Base-by-base conservation (phyloP, 2,888 invertebrate species). In the Eustalomyia histrio region DNA sequence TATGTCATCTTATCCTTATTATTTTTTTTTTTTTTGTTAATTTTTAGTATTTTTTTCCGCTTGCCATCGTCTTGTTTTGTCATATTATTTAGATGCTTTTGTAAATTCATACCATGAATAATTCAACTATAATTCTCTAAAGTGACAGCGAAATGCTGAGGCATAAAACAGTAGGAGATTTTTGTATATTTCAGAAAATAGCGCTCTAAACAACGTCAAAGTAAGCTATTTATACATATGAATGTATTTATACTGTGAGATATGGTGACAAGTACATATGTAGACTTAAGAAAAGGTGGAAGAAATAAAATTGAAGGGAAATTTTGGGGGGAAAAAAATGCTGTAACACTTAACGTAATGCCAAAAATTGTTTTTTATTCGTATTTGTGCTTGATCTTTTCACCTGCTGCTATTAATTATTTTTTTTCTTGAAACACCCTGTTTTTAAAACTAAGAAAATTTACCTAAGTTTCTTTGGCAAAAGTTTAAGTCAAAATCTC, bases 21-120 rank as follows among this genome's bases (percentile, higher is more conserved):
- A 24, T 47, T 61, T 29, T 29, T n/a, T n/a, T n/a, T n/a, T n/a
- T n/a, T n/a, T n/a, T n/a, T n/a, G n/a, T n/a, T n/a, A n/a, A 21
- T 52, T 53, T 2, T 29, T 47, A 29, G 29, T 29, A 3, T 7
- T 29, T 4, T 29, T 29, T 29, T 29, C 7, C 7, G 21, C 21
- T 21, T 21, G 2, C 21, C 21, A 21, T 21, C 21, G 21, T 29
- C 29, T 29, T 29, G 29, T 63, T 50, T 39, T 61, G 47, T 60
- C 58, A 72, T 67, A 57, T 63, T 57, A 50, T 55, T 69, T 58
- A 16, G 47, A 71, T 55, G 47, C 35, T 55, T 12, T 39, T 63
- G 29, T 24, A 55, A 73, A 73, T 67, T 73, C 64, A 39, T 58
- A 17, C 43, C 73, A 68, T 79, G 79, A 79, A 68, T 79, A 79